phyloP scores from a whole-genome alignment of 2,888 invertebrate species.

The Leptogaster cylindrica region DNA sequence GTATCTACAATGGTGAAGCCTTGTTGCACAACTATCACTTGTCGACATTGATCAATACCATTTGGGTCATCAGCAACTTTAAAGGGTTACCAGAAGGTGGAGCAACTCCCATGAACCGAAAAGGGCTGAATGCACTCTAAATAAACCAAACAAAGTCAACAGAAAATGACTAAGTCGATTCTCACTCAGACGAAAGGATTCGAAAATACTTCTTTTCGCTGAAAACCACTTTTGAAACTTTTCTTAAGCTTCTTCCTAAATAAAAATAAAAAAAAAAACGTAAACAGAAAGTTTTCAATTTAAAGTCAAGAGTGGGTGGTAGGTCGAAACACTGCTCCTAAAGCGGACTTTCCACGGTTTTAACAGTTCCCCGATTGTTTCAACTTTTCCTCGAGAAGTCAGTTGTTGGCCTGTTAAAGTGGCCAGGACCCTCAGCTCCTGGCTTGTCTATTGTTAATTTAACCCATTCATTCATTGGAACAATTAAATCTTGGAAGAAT shows the following conservation, averaged over 20 bases:
- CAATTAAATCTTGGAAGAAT: constrained; percentile 20
- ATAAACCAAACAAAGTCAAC: constrained; percentile 10
- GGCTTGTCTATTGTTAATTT: constrained; percentile 20
- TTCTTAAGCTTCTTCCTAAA: constrained; percentile 29
- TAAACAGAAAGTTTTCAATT: constrained; percentile 37
- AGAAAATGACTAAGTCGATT: constrained; percentile 25
- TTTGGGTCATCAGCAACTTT: no score
- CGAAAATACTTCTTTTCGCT: constrained; percentile 17
- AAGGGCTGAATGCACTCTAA: no score
- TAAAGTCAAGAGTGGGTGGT: constrained; percentile 3
- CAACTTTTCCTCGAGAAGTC: constrained; percentile 24
- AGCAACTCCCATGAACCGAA: no score
- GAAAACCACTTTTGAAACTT: constrained; percentile 35
- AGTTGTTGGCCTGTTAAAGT: constrained; percentile 9
- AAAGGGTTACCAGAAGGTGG: no score
- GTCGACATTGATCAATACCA: no score
- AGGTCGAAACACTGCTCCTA: neutral
- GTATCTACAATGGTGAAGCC: no score
- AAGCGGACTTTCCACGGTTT: constrained; percentile 13
- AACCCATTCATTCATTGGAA: constrained; percentile 26
- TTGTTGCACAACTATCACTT: no score
- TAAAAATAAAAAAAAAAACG: constrained; percentile 26
- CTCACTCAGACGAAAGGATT: constrained; percentile 21
- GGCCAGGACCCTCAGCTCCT: neutral
- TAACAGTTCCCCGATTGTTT: constrained; percentile 38